Evolutionary conservation across 2,113 vertebrate genomes (phyloP).

Genomic region (Dicrurus megarhynchus): DNA sequence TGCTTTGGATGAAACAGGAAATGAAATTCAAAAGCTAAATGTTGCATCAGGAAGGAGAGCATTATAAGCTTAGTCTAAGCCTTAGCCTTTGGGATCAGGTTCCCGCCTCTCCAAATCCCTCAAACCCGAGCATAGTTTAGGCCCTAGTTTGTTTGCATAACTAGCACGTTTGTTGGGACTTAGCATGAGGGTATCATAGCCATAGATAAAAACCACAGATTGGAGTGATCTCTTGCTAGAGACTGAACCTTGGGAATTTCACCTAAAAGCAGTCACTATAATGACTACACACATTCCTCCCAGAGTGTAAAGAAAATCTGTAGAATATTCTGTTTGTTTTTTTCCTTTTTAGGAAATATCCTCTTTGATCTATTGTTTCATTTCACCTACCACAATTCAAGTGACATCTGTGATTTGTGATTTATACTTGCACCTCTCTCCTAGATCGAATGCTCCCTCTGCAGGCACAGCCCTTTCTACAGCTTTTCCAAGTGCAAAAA

Average conservation of each 20-base stretch:
- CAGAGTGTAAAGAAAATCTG: not conserved
- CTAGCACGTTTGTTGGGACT: not conserved
- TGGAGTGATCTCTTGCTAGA: not conserved
- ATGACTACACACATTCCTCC: not conserved
- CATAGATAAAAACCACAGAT: not conserved
- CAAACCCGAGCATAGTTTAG: not conserved
- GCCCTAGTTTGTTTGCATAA: not conserved
- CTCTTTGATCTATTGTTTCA: not conserved
- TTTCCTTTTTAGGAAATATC: not conserved
- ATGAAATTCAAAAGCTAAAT: not conserved
- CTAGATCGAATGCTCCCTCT: constrained; percentile 68
- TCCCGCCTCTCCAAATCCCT: not conserved
- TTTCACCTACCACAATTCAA: not conserved
- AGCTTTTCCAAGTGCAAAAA: not conserved
- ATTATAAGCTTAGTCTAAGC: not conserved
- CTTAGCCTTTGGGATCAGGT: not conserved
- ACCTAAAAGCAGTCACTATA: not conserved
- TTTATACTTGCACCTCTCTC: not conserved
- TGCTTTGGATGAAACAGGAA: not conserved
- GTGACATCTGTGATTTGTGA: not conserved
- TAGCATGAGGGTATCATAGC: not conserved
- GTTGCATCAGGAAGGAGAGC: not conserved
- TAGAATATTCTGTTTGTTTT: not conserved
- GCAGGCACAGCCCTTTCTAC: constrained; percentile 32
- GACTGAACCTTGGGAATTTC: not conserved